Evolutionary conservation across 2,888 invertebrate species (phyloP).

Genomic region (Aleiodes testaceus): DNA sequence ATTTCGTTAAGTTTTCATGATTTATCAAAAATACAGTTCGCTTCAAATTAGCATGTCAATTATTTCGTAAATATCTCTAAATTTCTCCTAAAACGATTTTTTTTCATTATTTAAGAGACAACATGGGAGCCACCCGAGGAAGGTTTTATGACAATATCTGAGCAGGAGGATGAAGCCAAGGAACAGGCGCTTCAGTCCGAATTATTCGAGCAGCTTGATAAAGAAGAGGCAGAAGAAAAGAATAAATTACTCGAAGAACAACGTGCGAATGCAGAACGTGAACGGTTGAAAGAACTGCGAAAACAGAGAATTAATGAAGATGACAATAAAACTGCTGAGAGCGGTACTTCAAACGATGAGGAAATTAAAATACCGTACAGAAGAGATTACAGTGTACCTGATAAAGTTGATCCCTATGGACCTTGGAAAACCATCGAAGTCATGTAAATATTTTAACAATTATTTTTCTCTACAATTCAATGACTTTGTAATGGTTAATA

Average conservation of each 20-base stretch:
- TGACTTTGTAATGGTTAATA: too few species aligned
- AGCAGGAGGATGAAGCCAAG: slow-evolving; percentile 77
- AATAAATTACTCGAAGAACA: slow-evolving; percentile 68
- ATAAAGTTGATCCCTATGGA: slow-evolving; percentile 81
- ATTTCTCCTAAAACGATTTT: slow-evolving; percentile 25
- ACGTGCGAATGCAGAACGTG: slow-evolving; percentile 65
- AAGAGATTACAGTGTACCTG: slow-evolving; percentile 77
- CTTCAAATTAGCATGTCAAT: background rate
- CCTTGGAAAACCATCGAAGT: slow-evolving; percentile 78
- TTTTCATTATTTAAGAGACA: slow-evolving; percentile 77
- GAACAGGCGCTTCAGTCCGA: slow-evolving; percentile 73
- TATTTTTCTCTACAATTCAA: background rate
- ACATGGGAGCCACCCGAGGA: slow-evolving; percentile 84
- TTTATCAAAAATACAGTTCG: background rate
- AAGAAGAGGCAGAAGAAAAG: slow-evolving; percentile 73
- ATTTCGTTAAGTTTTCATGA: too few species aligned
- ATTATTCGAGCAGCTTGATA: slow-evolving; percentile 73
- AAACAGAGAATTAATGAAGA: slow-evolving; percentile 72
- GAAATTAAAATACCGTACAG: slow-evolving; percentile 68
- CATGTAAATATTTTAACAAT: slow-evolving; percentile 24
- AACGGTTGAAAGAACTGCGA: slow-evolving; percentile 63
- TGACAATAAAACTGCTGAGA: slow-evolving; percentile 74
- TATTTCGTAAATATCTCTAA: background rate
- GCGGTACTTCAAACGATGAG: slow-evolving; percentile 61
- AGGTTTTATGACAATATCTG: slow-evolving; percentile 80